Conservation (phyloP, 2,113 vertebrate species). For the Salvelinus fontinalis region DNA sequence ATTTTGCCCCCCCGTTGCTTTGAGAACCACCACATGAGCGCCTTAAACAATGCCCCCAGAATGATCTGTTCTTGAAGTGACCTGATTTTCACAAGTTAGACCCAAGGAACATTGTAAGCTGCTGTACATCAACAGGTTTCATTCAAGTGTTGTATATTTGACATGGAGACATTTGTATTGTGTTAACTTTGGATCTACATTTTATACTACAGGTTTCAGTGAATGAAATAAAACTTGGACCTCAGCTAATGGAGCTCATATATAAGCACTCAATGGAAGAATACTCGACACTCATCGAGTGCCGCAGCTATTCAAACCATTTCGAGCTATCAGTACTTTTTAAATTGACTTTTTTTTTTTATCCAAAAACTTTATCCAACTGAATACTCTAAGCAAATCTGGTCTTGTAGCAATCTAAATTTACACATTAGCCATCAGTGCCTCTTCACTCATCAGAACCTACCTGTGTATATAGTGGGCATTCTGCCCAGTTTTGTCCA, state of each 20-base stretch:
- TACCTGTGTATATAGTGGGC: constrained; percentile 50
- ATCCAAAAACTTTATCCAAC: neutral
- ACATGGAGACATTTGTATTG: constrained; percentile 74
- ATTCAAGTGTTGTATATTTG: constrained; percentile 71
- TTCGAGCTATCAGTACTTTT: constrained; percentile 39
- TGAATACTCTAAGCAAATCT: constrained; percentile 45
- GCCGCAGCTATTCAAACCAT: constrained; percentile 40
- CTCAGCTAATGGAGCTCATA: constrained; percentile 83
- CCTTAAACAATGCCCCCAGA: neutral
- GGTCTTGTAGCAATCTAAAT: constrained; percentile 40
- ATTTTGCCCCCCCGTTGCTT: neutral
- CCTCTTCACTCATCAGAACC: constrained; percentile 52
- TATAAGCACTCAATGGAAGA: constrained; percentile 73
- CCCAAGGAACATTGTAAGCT: constrained; percentile 54
- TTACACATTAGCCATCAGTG: constrained; percentile 34
- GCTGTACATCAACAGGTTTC: constrained; percentile 61
- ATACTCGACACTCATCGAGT: constrained; percentile 50
- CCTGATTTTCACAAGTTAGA: constrained; percentile 8
- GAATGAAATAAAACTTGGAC: constrained; percentile 84
- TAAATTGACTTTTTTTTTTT: no score
- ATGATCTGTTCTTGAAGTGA: neutral
- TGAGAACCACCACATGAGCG: neutral
- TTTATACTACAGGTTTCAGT: constrained; percentile 89
- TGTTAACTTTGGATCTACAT: constrained; percentile 88
- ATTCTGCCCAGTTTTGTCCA: constrained; percentile 55